Evolutionary conservation across 2,113 vertebrate species (phyloP), one percentile per base, ranked within the genome.

Genomic region (Aspidoscelis tigris): DNA sequence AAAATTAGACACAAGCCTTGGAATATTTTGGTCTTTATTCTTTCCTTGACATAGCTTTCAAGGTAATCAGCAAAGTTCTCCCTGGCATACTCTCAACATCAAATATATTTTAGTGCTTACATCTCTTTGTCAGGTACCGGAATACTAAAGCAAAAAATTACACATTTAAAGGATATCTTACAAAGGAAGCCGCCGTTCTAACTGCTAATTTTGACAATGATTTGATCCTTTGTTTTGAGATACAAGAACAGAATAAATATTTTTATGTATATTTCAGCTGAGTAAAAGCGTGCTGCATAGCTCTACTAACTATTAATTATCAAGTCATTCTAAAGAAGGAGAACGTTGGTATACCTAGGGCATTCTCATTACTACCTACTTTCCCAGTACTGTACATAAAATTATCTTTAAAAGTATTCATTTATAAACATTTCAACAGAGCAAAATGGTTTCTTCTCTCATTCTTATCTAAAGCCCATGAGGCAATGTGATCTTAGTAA

Each of bases 121-220:
- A 74, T 80, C 50, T 22, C 85, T 84, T 84, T 87, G 7, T 10
- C n/a, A 55, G 12, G 69, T 82, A 83, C 26, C 3, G 66, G 24
- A 0, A 0, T 72, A 53, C 0, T 71, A 80, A 87, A 88, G 21
- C n/a, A 50, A 69, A 41, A 73, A 85, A 86, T 41, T 78, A 20
- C 33, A 66, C 8, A 26, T 78, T 75, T 22, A 65, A 82, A 21
- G 12, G 7, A 74, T 85, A 76, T 61, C 20, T 86, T 76, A 44
- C 33, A 41, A 21, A 55, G 80, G 18, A 71, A 68, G 66, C 71
- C 24, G 14, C 20, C 83, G 3, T 80, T 82, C 22, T 82, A 84
- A 11, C 20, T 79, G 2, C 5, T 77, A 16, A 50, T 81, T 79
- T 50, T 58, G 61, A 9, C 2, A 43, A 22, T 11, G 39, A 55